These are phyloP conservation scores for Panurus biarmicus DNA, from an alignment of 2,113 vertebrate species.

Conservation along the genomic window DNA sequence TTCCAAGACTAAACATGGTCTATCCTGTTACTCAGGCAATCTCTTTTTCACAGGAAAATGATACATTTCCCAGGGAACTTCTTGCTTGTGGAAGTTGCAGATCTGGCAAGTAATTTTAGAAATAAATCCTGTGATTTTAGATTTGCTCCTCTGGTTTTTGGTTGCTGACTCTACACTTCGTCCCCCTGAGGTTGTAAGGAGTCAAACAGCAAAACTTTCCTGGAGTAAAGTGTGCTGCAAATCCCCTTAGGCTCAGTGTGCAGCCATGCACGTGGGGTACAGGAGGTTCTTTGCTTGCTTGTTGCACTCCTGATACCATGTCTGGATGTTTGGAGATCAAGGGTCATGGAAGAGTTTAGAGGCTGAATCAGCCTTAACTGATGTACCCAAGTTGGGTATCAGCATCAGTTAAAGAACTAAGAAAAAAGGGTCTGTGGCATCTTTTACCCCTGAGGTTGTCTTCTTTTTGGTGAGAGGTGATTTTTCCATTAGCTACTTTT, in stretches of 20 bases:
- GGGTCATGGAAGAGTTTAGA: not conserved
- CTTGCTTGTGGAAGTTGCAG: not conserved
- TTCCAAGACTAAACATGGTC: accelerated
- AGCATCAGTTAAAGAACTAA: not conserved
- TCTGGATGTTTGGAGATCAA: not conserved
- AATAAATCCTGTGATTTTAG: not conserved
- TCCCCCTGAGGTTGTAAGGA: not conserved
- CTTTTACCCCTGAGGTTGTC: not conserved
- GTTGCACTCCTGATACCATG: accelerated
- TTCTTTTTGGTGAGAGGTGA: not conserved
- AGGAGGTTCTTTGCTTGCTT: not conserved
- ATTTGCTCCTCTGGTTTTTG: not conserved
- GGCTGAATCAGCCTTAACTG: not conserved
- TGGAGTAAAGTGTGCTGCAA: not conserved
- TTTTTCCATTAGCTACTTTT: not conserved
- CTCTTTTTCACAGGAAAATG: not conserved
- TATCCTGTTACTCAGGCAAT: not conserved
- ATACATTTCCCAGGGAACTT: not conserved
- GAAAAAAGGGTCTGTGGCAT: not conserved
- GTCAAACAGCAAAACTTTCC: not conserved
- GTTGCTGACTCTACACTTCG: not conserved
- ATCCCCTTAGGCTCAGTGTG: not conserved
- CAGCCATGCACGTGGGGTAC: accelerated
- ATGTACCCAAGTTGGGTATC: not conserved
- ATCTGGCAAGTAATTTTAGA: not conserved